Conservation (phyloP, 2,888 invertebrate genomes). For the Rhabditoides inermis region DNA sequence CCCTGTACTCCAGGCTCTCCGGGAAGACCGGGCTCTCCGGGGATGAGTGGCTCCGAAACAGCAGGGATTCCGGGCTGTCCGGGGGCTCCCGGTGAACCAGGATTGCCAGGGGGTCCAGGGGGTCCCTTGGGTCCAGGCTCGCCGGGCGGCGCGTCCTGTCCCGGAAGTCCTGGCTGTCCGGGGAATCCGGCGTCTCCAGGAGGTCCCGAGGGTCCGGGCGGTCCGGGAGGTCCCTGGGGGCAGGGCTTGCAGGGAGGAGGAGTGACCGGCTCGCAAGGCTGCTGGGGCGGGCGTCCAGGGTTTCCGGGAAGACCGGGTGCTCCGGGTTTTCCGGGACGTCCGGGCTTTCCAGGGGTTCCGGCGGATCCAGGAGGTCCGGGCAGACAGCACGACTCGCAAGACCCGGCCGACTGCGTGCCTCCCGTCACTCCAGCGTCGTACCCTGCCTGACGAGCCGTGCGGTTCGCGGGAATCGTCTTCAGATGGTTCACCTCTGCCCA, state of each 20-base stretch:
- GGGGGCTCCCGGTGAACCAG: slow-evolving; percentile 32
- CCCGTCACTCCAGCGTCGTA: slow-evolving; percentile 23
- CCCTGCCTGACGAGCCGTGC: slow-evolving; percentile 28
- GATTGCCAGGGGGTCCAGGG: slow-evolving; percentile 32
- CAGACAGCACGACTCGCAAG: slow-evolving; percentile 4
- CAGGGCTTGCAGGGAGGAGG: slow-evolving; percentile 35
- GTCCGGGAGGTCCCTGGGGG: slow-evolving; percentile 36
- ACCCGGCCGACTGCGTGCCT: slow-evolving; percentile 30
- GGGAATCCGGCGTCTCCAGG: slow-evolving; percentile 32
- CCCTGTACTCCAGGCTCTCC: slow-evolving; percentile 24
- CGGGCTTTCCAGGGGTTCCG: slow-evolving; percentile 39
- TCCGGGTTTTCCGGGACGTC: slow-evolving; percentile 30
- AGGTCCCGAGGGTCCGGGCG: slow-evolving; percentile 29
- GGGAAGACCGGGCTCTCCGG: slow-evolving; percentile 33
- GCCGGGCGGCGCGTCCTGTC: slow-evolving; percentile 26
- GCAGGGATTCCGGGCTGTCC: slow-evolving; percentile 34
- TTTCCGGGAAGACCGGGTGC: slow-evolving; percentile 34
- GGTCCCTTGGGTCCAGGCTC: slow-evolving; percentile 31
- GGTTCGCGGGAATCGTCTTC: slow-evolving; percentile 24
- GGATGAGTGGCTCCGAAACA: slow-evolving; percentile 27
- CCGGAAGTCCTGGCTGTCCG: slow-evolving; percentile 30
- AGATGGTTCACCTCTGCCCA: slow-evolving; percentile 39
- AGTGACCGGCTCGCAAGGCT: slow-evolving; percentile 40
- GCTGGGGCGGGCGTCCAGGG: slow-evolving; percentile 34
- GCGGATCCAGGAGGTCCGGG: slow-evolving; percentile 30